Percentiles rank a stretch among this genome's conserved stretches.
phyloP scores from a whole-genome alignment of 2,113 vertebrate genomes.

The Tyto alba region DNA sequence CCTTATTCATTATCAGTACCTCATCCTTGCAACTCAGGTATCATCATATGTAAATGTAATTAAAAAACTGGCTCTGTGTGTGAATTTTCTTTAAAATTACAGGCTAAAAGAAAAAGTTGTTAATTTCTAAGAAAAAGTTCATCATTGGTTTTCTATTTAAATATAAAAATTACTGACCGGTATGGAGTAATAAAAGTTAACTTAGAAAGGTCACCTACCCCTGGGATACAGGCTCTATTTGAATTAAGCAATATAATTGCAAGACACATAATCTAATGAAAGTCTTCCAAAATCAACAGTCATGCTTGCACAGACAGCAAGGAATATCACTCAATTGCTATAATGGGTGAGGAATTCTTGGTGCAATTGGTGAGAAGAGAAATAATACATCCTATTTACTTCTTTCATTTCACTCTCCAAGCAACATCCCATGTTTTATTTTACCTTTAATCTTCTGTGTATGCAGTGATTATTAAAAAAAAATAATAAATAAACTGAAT shows the following conservation, averaged over 20 bases:
- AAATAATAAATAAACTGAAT: neutral
- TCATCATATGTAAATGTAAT: neutral
- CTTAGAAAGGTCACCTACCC: slow-evolving; percentile 28
- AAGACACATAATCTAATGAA: neutral
- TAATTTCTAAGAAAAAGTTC: neutral
- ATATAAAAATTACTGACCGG: neutral
- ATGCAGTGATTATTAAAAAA: neutral
- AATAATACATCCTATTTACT: neutral
- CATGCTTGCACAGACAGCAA: neutral
- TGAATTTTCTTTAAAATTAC: neutral
- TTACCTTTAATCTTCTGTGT: neutral
- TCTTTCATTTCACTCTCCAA: neutral
- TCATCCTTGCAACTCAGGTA: neutral
- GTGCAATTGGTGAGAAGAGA: neutral
- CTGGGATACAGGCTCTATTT: neutral
- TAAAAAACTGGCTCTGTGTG: neutral
- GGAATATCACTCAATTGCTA: neutral
- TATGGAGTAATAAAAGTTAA: neutral
- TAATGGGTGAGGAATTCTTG: neutral
- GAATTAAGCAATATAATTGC: slow-evolving; percentile 48
- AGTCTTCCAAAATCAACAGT: slow-evolving; percentile 42
- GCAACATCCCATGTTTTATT: neutral
- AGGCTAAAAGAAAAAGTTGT: neutral
- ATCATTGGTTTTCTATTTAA: neutral
- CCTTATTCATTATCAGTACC: neutral